Base-by-base conservation (phyloP, 2,797 vertebrate genomes). In the Tamandua tetradactyla region DNA sequence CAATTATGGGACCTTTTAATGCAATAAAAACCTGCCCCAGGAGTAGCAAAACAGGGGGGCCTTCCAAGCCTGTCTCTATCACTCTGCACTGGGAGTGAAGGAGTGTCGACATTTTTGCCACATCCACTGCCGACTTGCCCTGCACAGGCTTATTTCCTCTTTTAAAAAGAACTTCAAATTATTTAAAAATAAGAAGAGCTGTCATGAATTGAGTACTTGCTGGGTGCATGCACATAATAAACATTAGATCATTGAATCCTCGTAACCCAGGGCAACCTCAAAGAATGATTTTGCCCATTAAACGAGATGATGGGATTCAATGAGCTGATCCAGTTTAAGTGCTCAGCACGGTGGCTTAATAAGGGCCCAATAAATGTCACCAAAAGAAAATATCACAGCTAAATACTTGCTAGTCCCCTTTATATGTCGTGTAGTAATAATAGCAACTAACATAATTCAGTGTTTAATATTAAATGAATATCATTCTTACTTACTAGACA, bases 281-380 rank as follows among this genome's bases (percentile, higher is more conserved):
- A 1, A 44, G 68, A 62, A 49, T 59, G 2, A 0, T 64, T 75
- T 37, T 62, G 47, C 44, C 52, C 75, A 22, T 93, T 85, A 80
- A 44, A 64, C 61, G n/a, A 35, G 9, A 66, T 76, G 68, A 92
- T 61, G 68, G 66, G 40, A 69, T 47, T 64, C 62, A 6, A 5
- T 7, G 74, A 71, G 30, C 35, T 59, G 89, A 71, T 14, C 74
- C 40, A 52, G n/a, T n/a, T 25, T 40, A 35, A 78, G 32, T 14
- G 44, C 66, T 40, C 27, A 25, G 68, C 79, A 49, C 18, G 0
- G 69, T 14, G 47, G 62, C 57, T 72, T 81, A 30, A 25, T 40
- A 57, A 91, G 52, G 62, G 62, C 69, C 37, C 69, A 52, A 22
- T 86, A 89, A 86, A 89, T 82, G 85, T 94, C 94, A 89, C 69